Percentiles rank a stretch among this genome's conserved stretches.
Evolutionary conservation across 2,113 vertebrate genomes (phyloP).

Genomic region (Lepus americanus): DNA sequence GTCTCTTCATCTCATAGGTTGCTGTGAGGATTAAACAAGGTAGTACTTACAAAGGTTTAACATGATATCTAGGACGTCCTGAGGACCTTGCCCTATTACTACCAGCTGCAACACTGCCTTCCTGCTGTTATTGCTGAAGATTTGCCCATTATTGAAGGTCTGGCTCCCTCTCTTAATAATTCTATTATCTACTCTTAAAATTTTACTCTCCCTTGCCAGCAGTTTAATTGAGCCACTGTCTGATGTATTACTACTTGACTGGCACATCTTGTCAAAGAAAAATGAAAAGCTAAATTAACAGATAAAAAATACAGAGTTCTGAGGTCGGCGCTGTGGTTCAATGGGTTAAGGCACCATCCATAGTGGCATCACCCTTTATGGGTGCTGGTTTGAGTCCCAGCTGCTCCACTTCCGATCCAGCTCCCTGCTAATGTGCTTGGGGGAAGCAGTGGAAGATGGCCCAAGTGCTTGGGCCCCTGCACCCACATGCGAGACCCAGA

Average conservation of each 20-base stretch:
- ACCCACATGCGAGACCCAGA: no score
- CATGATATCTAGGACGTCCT: not conserved
- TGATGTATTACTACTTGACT: not conserved
- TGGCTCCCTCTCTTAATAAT: not conserved
- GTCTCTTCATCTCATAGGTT: not conserved
- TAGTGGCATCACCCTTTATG: no score
- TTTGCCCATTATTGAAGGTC: not conserved
- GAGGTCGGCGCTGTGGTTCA: no score
- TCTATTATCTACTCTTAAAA: slow-evolving; percentile 1
- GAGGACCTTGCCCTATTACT: not conserved
- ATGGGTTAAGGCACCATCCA: no score
- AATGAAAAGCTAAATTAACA: slow-evolving; percentile 54
- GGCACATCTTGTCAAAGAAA: not conserved
- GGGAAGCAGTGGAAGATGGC: no score
- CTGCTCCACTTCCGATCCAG: no score
- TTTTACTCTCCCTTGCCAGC: not conserved
- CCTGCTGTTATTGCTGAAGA: not conserved
- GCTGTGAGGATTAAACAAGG: not conserved
- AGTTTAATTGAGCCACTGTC: not conserved
- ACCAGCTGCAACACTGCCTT: not conserved
- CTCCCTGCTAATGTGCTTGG: no score
- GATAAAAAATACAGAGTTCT: slow-evolving; percentile 38
- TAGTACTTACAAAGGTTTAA: not conserved
- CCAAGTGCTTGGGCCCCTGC: no score
- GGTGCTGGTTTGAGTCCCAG: no score